These are phyloP conservation scores for Bombus turneri DNA, from an alignment of 1,140 invertebrate species.

Conservation along the genomic window DNA sequence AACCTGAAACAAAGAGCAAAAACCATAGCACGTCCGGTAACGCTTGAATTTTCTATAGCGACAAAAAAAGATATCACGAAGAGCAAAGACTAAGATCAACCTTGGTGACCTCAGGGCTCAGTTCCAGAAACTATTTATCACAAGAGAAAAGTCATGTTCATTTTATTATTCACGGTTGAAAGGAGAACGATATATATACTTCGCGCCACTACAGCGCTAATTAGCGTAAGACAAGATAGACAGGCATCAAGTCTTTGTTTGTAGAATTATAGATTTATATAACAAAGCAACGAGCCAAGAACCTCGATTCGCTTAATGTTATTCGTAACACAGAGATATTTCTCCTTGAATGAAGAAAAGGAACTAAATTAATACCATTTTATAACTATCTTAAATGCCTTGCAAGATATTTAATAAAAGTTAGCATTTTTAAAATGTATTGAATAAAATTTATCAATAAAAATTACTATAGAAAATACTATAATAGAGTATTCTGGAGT, in stretches of 20 bases:
- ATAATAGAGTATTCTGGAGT: too few species aligned
- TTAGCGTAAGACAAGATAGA: not conserved
- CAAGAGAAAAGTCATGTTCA: not conserved
- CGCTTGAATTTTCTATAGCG: not conserved
- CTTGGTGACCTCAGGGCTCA: constrained; percentile 27
- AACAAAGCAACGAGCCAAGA: not conserved
- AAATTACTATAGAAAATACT: not conserved
- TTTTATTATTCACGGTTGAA: not conserved
- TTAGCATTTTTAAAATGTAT: not conserved
- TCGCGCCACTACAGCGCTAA: not conserved
- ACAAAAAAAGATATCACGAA: not conserved
- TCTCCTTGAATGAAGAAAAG: not conserved
- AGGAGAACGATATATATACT: not conserved
- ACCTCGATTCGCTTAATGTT: not conserved
- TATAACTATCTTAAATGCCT: not conserved
- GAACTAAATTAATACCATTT: not conserved
- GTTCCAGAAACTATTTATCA: not conserved
- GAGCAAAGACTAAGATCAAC: constrained; percentile 36
- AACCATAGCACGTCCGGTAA: not conserved
- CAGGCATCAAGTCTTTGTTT: not conserved
- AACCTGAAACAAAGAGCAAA: constrained; percentile 14
- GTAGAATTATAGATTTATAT: not conserved
- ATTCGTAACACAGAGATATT: not conserved
- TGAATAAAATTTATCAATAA: not conserved
- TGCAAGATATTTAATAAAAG: not conserved